Evolutionary conservation across 2,888 invertebrate species (phyloP), one percentile per base, ranked within the genome.

Genomic region (Tetramorium bicarinatum): DNA sequence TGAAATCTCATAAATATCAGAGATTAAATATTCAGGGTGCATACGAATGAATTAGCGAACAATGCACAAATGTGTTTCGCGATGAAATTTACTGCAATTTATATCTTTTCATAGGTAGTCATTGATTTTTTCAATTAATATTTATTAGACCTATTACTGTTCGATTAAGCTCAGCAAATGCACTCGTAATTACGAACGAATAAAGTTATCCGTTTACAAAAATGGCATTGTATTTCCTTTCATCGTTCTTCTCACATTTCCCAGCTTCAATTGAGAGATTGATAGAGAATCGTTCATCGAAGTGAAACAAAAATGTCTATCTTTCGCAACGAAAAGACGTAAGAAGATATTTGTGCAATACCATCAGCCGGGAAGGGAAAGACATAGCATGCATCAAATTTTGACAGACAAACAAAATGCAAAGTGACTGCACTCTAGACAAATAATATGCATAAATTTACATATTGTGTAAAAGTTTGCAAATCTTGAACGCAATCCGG

Each of bases 271-370:
- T 75, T n/a, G 71, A 54, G 56, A 76, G 80, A 88, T 82, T 76
- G 83, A 84, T 84, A 66, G 76, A 66, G 64, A 80, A 77, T 80
- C 41, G 59, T 41, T 59, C 66, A 18, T 62, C 82, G 83, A 84
- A 86, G 75, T 84, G 85, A 89, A 87, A 85, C 62, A 62, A 85
- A 87, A 83, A 83, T 82, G 61, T 86, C 80, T 80, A 69, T 81
- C 80, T 87, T 84, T 82, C 82, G 62, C 82, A 49, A 29, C 29
- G 44, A 52, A 66, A 82, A 67, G 59, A 15, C 38, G 52, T 44
- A 9, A 64, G 44, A n/a, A 69, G 47, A 82, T 82, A 77, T 77
- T 77, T 74, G 38, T 72, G 59, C 49, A 80, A 80, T 61, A 79
- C 56, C 52, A 38, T 54, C 29, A 69, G 44, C 56, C 44, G 18